These are phyloP conservation scores for Neelides sp. DNA, from an alignment of 1,140 invertebrate species.

Conservation along the genomic window DNA sequence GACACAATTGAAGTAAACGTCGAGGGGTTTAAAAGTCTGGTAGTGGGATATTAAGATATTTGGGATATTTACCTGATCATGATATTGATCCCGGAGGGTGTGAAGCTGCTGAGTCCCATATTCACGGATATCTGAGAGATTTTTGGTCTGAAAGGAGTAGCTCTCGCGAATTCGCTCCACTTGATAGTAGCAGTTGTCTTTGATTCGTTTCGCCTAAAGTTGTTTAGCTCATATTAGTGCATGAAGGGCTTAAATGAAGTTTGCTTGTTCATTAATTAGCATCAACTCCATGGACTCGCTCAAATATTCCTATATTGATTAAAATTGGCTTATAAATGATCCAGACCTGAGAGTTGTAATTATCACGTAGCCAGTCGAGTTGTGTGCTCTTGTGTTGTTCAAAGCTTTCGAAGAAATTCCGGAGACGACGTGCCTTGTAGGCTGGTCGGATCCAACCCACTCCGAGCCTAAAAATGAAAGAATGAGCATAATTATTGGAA, in stretches of 20 bases:
- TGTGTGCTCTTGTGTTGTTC: constrained; percentile 80
- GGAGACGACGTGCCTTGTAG: constrained; percentile 24
- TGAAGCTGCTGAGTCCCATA: constrained; percentile 74
- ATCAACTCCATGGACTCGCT: too few species aligned
- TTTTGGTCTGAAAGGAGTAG: constrained; percentile 72
- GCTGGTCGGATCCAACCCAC: constrained; percentile 17
- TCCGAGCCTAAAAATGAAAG: constrained; percentile 33
- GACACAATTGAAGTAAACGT: background rate
- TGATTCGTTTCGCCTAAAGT: constrained; percentile 63
- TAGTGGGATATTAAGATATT: constrained; percentile 1
- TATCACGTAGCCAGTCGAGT: constrained; percentile 71
- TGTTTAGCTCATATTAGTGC: too few species aligned
- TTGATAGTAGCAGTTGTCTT: constrained; percentile 83
- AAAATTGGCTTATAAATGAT: too few species aligned
- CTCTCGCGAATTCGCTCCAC: constrained; percentile 85
- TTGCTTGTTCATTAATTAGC: too few species aligned
- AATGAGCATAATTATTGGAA: background rate
- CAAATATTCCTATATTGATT: too few species aligned
- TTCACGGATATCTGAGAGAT: constrained; percentile 74
- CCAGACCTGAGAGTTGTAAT: constrained; percentile 73
- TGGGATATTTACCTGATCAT: constrained; percentile 57
- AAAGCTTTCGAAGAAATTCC: constrained; percentile 63
- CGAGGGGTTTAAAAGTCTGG: background rate
- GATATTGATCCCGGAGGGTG: constrained; percentile 75
- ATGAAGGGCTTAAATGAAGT: too few species aligned